Conservation (phyloP, 2,888 invertebrate species). For the Pyrrhia umbra region DNA sequence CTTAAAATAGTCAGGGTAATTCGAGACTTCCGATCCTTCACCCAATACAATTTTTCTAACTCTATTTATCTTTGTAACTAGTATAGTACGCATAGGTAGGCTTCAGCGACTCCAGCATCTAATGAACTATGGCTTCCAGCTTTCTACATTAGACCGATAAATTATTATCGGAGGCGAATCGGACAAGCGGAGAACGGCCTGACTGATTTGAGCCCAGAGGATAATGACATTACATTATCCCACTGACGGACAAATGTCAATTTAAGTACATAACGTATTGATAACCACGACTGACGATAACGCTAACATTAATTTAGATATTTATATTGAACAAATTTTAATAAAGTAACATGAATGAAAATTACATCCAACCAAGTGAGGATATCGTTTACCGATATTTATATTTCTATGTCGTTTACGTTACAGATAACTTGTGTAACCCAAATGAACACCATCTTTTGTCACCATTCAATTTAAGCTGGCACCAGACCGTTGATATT, state of each 20-base stretch:
- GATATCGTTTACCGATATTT: too few species aligned
- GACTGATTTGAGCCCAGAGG: background rate
- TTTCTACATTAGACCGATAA: background rate
- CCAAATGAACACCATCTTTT: slow-evolving; percentile 19
- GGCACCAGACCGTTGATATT: too few species aligned
- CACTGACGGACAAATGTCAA: slow-evolving; percentile 18
- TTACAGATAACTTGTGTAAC: slow-evolving; percentile 26
- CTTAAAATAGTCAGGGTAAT: background rate
- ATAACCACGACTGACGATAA: background rate
- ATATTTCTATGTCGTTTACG: slow-evolving; percentile 18
- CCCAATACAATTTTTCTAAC: background rate
- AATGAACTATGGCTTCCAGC: background rate
- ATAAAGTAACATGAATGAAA: slow-evolving; percentile 17
- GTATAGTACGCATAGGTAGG: background rate
- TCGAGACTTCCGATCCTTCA: background rate
- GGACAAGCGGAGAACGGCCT: background rate
- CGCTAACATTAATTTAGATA: background rate
- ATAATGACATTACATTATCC: background rate
- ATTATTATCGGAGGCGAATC: background rate
- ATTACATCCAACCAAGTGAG: background rate
- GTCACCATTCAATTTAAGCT: background rate
- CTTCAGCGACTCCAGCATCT: background rate
- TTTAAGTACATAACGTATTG: background rate
- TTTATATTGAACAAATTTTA: background rate
- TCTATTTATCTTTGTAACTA: background rate